Conservation (phyloP, 1,140 invertebrate genomes). For the Cydia fagiglandana region DNA sequence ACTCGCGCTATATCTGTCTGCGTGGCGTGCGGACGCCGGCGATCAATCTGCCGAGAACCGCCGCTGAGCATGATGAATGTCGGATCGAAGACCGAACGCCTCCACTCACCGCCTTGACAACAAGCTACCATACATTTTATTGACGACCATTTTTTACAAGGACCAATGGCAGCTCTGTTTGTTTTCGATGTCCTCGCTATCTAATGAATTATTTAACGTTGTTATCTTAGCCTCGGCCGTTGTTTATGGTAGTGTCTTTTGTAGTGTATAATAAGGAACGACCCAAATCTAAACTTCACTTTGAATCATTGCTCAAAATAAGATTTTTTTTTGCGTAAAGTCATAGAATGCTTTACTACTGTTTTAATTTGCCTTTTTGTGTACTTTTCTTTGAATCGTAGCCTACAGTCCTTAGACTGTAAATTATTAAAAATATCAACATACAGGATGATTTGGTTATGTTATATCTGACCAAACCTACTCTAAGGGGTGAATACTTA, state of each 20-base stretch:
- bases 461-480: too few species aligned
- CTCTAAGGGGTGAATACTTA: too few species aligned
- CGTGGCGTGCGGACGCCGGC: slow-evolving; percentile 51
- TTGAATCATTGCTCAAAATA: neutral
- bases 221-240: slow-evolving; percentile 43
- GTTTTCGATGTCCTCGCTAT: slow-evolving; percentile 38
- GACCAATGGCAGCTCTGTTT: slow-evolving; percentile 37
- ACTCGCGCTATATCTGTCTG: slow-evolving; percentile 56
- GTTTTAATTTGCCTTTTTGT: too few species aligned
- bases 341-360: too few species aligned
- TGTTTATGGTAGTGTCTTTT: slow-evolving; percentile 47
- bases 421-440: too few species aligned
- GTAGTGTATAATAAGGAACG: slow-evolving; percentile 14
- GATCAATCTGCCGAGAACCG: slow-evolving; percentile 67
- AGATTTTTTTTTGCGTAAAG: neutral
- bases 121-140: slow-evolving; percentile 51
- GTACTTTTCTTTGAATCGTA: too few species aligned
- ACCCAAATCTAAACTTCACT: slow-evolving; percentile 6
- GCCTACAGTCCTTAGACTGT: too few species aligned
- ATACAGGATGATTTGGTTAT: too few species aligned
- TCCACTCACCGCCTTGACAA: slow-evolving; percentile 40
- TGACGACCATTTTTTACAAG: slow-evolving; percentile 42
- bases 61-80: slow-evolving; percentile 70
- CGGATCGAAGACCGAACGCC: slow-evolving; percentile 48
- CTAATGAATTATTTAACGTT: slow-evolving; percentile 57